phyloP scores from a whole-genome alignment of 2,888 invertebrate genomes.

The Pachymerium ferrugineum region DNA sequence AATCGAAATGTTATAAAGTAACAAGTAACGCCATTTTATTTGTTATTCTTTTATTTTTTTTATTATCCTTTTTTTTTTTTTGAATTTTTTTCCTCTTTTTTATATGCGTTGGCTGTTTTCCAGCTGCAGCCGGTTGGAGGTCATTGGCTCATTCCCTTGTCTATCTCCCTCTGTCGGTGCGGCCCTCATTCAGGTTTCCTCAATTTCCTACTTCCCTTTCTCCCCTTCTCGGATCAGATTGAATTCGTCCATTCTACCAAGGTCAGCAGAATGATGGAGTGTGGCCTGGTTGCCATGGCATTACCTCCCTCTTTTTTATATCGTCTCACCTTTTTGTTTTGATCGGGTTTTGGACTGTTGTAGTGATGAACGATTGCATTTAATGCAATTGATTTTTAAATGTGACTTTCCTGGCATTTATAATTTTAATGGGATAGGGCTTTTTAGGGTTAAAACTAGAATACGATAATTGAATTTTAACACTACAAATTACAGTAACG shows the following conservation, averaged over 20 bases:
- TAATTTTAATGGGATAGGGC: too few relatives aligned
- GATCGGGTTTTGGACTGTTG: too few relatives aligned
- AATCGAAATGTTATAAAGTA: too few relatives aligned
- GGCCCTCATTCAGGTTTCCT: slow-evolving; percentile 21
- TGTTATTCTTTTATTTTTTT: background rate
- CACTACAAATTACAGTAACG: too few relatives aligned
- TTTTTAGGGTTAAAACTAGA: too few relatives aligned
- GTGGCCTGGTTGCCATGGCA: background rate
- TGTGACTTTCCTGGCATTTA: too few relatives aligned
- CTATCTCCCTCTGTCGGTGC: background rate
- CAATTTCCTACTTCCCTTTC: slow-evolving; percentile 21
- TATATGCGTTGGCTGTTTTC: slow-evolving; percentile 5
- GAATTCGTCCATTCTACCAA: background rate
- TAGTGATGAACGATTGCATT: too few relatives aligned
- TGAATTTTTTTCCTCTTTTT: background rate
- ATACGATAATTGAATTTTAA: too few relatives aligned
- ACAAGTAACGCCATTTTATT: too few relatives aligned
- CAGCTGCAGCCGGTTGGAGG: slow-evolving; percentile 18
- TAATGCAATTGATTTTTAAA: too few relatives aligned
- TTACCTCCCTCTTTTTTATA: background rate
- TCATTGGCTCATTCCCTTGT: slow-evolving; percentile 18
- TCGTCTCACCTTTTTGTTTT: too few relatives aligned
- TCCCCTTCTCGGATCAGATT: background rate
- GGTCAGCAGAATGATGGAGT: slow-evolving; percentile 10
- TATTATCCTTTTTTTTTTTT: background rate